Evolutionary conservation across 2,888 invertebrate species (phyloP).

Genomic region (Oxytorus armatus): DNA sequence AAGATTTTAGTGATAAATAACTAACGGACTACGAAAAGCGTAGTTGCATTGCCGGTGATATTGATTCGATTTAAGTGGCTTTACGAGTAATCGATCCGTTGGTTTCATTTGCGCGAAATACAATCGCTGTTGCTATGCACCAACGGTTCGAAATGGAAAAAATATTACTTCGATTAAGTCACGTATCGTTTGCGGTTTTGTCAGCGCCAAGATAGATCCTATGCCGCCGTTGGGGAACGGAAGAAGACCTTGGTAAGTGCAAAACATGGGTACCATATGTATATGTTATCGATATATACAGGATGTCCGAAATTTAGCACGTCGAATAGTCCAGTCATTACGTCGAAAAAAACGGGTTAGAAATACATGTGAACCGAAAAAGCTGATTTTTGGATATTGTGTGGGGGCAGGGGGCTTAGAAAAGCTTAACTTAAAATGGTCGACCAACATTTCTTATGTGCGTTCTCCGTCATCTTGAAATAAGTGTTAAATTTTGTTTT

Average conservation of each 20-base stretch:
- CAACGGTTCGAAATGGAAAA: conserved; percentile 24
- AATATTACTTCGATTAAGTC: neutral
- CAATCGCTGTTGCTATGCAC: conserved; percentile 40
- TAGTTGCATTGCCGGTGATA: conserved; percentile 10
- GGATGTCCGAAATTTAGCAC: no score
- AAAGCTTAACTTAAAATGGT: no score
- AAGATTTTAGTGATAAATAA: no score
- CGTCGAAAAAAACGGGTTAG: no score
- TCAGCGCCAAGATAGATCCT: conserved; percentile 31
- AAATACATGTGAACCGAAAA: no score
- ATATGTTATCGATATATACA: neutral
- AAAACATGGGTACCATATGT: neutral
- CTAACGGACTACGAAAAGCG: no score
- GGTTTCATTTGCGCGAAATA: conserved; percentile 21
- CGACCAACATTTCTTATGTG: no score
- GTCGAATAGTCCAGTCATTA: no score
- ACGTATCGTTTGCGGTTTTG: conserved; percentile 54
- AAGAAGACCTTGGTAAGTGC: conserved; percentile 38
- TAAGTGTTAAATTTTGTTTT: no score
- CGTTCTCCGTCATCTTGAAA: no score
- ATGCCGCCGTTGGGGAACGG: conserved; percentile 12
- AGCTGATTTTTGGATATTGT: no score
- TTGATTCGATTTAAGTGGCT: conserved; percentile 36
- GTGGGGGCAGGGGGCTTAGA: no score
- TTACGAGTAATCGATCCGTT: conserved; percentile 49